Evolutionary conservation across 2,888 invertebrate genomes (phyloP), one percentile per base, ranked within the genome.

Genomic region (Calameuta pallipes): DNA sequence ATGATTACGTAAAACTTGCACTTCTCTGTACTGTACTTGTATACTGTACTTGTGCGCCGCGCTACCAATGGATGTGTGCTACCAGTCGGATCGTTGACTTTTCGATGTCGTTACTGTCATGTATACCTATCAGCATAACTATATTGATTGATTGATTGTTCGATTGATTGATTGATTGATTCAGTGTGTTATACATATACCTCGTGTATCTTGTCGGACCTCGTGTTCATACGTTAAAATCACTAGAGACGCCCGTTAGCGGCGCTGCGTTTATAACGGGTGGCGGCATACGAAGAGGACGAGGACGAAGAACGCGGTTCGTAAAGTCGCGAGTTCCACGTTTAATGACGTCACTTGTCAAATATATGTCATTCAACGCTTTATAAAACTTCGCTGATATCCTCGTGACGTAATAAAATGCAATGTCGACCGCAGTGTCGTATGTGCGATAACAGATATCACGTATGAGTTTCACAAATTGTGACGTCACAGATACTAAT

Each of bases 81-180:
- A 81, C 82, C 79, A 83, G 74, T 74, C 37, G 74, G 34, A 35
- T 74, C 37, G 35, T 74, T 74, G 36, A 74, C 87, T 89, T 85
- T 87, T 89, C 85, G 85, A 87, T 90, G 89, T 90, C 89, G 85
- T 88, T 89, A 84, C 85, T 87, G 87, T 86, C 87, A 85, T 89
- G 87, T 89, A 85, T 85, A 83, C 83, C 80, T 83, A 77, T 70
- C 36, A 30, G 71, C 41, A 34, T 33, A 34, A 71, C 71, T 71
- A 71, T 71, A 71, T 56, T 73, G 41, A 31, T 68, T 41, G 31
- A 76, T 69, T 36, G 75, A 37, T 68, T 76, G 80, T 82, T 82
- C 76, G 82, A 84, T 85, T 87, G 86, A 87, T 85, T 74, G 74
- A 35, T 77, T 81, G 81, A 82, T 83, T 82, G 83, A 85, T 85